Conservation (phyloP, 2,888 invertebrate genomes). For the Clepsis dumicolana region DNA sequence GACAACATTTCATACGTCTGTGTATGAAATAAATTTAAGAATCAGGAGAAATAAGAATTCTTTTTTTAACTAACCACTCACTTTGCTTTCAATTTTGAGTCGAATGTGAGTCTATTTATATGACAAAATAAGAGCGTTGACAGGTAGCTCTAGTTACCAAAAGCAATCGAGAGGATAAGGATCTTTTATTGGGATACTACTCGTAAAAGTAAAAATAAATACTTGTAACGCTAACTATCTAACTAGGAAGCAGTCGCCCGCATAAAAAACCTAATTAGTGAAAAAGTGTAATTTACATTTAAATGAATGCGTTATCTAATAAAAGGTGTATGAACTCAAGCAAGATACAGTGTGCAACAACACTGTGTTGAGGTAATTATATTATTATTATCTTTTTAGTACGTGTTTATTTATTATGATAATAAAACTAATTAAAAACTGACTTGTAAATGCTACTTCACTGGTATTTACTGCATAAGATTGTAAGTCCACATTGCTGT, state of each 20-base stretch:
- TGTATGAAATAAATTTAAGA: too few relatives aligned
- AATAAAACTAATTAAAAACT: background rate
- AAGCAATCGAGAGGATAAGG: too few relatives aligned
- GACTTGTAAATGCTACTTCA: background rate
- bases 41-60: too few relatives aligned
- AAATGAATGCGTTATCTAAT: constrained; percentile 11
- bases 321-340: constrained; percentile 5
- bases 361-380: background rate
- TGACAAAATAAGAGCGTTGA: too few relatives aligned
- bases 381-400: constrained; percentile 5
- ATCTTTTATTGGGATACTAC: background rate
- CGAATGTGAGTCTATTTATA: too few relatives aligned
- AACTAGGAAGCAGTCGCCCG: constrained; percentile 6
- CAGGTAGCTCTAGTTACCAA: too few relatives aligned
- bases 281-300: constrained; percentile 13
- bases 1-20: too few relatives aligned
- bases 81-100: too few relatives aligned
- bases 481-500: too few relatives aligned
- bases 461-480: too few relatives aligned
- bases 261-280: constrained; percentile 18
- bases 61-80: too few relatives aligned
- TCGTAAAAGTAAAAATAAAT: too few relatives aligned
- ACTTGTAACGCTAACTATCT: background rate
- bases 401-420: background rate
- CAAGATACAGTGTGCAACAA: background rate